Conservation (phyloP, 2,797 vertebrate species). For the Anisognathus igniventris region DNA sequence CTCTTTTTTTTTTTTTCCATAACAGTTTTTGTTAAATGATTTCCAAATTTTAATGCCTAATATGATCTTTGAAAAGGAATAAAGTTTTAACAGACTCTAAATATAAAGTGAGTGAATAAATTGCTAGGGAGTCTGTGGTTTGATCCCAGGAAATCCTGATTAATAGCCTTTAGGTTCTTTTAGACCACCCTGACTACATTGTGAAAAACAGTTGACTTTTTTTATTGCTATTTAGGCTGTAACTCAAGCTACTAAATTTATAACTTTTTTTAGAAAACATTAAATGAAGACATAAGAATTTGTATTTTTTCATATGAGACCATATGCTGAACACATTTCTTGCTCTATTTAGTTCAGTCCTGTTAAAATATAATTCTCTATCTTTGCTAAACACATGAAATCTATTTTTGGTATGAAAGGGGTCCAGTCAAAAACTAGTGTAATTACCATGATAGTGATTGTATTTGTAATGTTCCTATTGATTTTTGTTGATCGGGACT, state of each 20-base stretch:
- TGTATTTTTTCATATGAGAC: constrained; percentile 11
- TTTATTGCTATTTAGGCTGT: constrained; percentile 66
- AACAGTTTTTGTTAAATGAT: constrained; percentile 42
- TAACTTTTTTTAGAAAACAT: neutral
- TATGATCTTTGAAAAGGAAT: constrained; percentile 69
- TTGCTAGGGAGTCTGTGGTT: constrained; percentile 57
- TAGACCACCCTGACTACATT: constrained; percentile 73
- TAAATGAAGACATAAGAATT: constrained; percentile 31
- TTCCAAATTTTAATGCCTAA: constrained; percentile 70
- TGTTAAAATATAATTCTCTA: neutral
- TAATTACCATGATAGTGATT: neutral
- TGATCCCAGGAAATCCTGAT: constrained; percentile 78
- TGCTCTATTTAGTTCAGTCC: constrained; percentile 2
- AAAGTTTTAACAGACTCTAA: constrained; percentile 72
- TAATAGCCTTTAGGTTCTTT: constrained; percentile 64
- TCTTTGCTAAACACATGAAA: neutral
- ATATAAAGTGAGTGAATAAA: constrained; percentile 62
- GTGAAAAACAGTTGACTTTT: constrained; percentile 64
- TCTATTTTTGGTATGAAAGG: neutral
- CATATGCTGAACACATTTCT: constrained; percentile 19
- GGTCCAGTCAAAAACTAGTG: neutral
- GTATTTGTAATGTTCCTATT: neutral
- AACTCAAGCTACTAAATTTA: constrained; percentile 57
- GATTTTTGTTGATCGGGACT: neutral
- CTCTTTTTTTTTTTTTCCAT: neutral